Conservation (phyloP, 1,140 invertebrate genomes). For the Cryptotermes secundus region DNA sequence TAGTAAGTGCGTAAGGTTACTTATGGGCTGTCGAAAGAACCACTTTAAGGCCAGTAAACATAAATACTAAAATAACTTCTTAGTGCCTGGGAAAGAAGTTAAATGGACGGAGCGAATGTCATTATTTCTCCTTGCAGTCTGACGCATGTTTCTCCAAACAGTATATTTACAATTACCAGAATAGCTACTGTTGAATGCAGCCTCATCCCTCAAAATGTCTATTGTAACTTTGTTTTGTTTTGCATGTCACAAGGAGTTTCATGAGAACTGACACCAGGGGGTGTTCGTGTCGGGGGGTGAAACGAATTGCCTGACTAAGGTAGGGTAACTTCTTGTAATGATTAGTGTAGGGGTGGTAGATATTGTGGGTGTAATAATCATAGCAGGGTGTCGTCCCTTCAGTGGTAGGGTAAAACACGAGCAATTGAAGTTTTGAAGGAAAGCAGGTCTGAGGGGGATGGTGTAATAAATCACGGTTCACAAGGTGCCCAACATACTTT, state of each 20-base stretch:
- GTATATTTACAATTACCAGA: neutral
- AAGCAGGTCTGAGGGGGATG: neutral
- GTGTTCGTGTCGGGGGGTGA: neutral
- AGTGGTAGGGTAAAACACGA: neutral
- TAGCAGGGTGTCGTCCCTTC: neutral
- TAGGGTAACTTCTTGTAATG: slow-evolving; percentile 13
- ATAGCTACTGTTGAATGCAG: neutral
- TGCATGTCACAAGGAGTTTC: neutral
- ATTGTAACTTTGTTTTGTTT: neutral
- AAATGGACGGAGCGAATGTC: too few relatives aligned
- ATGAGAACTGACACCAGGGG: slow-evolving; percentile 1
- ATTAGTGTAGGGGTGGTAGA: neutral
- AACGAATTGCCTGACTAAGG: neutral
- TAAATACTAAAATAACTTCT: too few relatives aligned
- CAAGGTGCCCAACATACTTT: neutral
- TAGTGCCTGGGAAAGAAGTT: too few relatives aligned
- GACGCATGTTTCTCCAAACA: neutral
- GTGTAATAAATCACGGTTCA: neutral
- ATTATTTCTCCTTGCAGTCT: neutral
- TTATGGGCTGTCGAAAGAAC: too few relatives aligned
- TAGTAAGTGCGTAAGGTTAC: too few relatives aligned
- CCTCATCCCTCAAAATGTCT: neutral
- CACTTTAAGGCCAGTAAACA: too few relatives aligned
- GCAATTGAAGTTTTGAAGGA: neutral
- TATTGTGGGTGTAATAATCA: slow-evolving; percentile 5